Percentiles rank a stretch among this genome's conserved stretches.
Conservation (phyloP, 2,797 vertebrate genomes). For the Oceanodroma leucorhoa region DNA sequence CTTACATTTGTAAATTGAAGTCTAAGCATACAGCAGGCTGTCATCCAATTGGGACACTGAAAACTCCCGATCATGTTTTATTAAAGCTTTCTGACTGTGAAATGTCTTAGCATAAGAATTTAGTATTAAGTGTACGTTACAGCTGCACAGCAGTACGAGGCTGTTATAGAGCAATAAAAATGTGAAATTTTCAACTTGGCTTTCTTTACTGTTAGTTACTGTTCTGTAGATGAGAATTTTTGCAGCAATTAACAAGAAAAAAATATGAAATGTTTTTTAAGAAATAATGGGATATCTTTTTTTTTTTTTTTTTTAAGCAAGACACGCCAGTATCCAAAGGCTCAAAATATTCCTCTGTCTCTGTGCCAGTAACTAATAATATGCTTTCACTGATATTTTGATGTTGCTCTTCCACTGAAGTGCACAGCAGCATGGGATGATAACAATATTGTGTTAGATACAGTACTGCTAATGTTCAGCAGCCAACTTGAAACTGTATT, state of each 20-base stretch:
- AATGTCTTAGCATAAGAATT: neutral
- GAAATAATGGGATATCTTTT: neutral
- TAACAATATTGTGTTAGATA: neutral
- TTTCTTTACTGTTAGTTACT: neutral
- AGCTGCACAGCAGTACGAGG: neutral
- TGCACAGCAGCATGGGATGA: neutral
- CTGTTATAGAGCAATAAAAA: neutral
- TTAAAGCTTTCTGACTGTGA: neutral
- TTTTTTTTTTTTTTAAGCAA: neutral
- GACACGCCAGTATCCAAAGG: neutral
- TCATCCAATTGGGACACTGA: neutral
- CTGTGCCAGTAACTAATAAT: conserved; percentile 35
- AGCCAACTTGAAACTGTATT: neutral
- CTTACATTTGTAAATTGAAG: neutral
- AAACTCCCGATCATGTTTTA: neutral
- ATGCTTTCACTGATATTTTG: conserved; percentile 40
- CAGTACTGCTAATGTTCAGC: neutral
- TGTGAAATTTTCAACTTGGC: neutral
- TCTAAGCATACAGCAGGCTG: neutral
- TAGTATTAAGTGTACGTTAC: neutral
- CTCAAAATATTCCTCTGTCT: neutral
- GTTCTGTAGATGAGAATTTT: neutral
- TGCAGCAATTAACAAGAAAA: neutral
- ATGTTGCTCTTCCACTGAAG: neutral
- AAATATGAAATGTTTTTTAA: neutral